Evolutionary conservation across 2,888 invertebrate genomes (phyloP), one percentile per base, ranked within the genome.

Genomic region (Hirtodrosophila trivittata): DNA sequence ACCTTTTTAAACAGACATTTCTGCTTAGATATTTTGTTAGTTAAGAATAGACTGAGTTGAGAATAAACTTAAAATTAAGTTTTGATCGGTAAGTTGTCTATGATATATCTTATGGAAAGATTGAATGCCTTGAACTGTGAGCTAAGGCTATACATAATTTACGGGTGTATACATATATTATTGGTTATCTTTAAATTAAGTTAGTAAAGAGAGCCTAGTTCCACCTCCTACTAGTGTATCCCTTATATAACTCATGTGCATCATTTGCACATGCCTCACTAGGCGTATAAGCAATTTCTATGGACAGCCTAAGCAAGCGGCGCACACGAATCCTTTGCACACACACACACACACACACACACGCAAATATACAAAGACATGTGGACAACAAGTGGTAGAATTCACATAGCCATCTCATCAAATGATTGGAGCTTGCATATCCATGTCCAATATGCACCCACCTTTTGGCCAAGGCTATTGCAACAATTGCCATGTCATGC

Each of bases 351-450:
- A 57, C 35, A 43, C 57, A 50, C 58, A 47, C n/a, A 30, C 33
- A 46, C n/a, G 33, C 8, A 26, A 30, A 51, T 43, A 54, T 25
- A 35, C n/a, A n/a, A n/a, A n/a, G n/a, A n/a, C 10, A 33, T 30
- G 30, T 14, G 13, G 56, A 67, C 64, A 72, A 77, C 87, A 87
- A 82, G 80, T 87, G 87, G 59, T 66, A 62, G 63, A 74, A 65
- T 86, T 86, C 86, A 74, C 86, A 86, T 60, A 45, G 47, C 71
- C 70, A 71, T 74, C 67, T 73, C 71, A 66, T 74, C 67, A 72
- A 75, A 70, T 72, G 65, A 66, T 66, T 68, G 66, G 56, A 63
- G 56, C 49, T 45, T 50, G 69, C 37, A 66, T 28, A 59, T 39
- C 56, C 45, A 49, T 62, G 41, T 52, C 62, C 63, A 54, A 66